These are phyloP conservation scores for Apotomis betuletana DNA, from an alignment of 2,888 invertebrate species.

Conservation along the genomic window DNA sequence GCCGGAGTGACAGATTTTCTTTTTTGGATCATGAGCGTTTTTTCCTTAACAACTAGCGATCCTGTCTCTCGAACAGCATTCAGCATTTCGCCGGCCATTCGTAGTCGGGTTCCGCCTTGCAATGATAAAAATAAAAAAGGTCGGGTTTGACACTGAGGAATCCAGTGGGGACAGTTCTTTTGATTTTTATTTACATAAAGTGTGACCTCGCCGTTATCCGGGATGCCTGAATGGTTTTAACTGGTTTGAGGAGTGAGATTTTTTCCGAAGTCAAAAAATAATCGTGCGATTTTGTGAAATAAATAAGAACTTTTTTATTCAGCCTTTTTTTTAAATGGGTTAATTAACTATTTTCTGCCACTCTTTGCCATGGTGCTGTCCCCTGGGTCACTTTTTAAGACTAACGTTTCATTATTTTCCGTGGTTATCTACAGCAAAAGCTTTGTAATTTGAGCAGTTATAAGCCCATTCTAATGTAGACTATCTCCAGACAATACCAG, in stretches of 20 bases:
- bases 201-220: constrained; percentile 17
- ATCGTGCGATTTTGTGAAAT: too few relatives aligned
- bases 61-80: constrained; percentile 1
- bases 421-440: too few relatives aligned
- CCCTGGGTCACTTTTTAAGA: too few relatives aligned
- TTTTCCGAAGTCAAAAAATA: not conserved
- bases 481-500: too few relatives aligned
- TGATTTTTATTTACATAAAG: constrained; percentile 41
- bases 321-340: too few relatives aligned
- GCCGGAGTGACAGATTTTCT: too few relatives aligned
- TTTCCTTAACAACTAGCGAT: constrained; percentile 6
- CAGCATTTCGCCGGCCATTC: constrained; percentile 20
- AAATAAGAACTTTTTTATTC: too few relatives aligned
- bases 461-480: too few relatives aligned
- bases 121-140: constrained; percentile 40
- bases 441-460: too few relatives aligned
- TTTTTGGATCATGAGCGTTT: not conserved
- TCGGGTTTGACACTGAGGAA: constrained; percentile 21
- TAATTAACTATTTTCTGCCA: too few relatives aligned
- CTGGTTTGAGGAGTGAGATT: not conserved
- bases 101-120: constrained; percentile 23
- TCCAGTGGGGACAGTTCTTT: constrained; percentile 29
- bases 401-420: too few relatives aligned
- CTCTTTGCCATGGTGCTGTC: too few relatives aligned
- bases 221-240: not conserved